A percentile compares a stretch with the other conserved stretches of the same genome.
Conservation (phyloP, 2,888 invertebrate genomes). For the Himalopsyche japonica region DNA sequence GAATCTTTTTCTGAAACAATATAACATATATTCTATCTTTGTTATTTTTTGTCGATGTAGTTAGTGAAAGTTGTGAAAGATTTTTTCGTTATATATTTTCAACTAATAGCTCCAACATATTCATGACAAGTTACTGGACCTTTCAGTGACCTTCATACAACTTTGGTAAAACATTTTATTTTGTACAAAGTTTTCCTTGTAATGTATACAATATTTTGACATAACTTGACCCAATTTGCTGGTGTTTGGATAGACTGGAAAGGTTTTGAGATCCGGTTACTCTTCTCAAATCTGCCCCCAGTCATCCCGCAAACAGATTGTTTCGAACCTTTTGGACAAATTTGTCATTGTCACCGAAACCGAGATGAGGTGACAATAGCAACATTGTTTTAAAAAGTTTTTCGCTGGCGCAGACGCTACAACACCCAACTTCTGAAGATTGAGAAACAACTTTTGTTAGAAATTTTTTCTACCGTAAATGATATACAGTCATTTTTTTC, state of each 20-base stretch:
- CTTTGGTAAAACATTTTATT: background rate
- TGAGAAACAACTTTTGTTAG: background rate
- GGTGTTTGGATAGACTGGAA: background rate
- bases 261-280: background rate
- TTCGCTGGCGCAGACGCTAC: background rate
- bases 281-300: background rate
- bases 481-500: background rate
- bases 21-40: too few relatives aligned
- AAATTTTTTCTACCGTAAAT: background rate
- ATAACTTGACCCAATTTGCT: background rate
- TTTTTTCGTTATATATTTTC: too few relatives aligned
- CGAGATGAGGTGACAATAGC: slow-evolving; percentile 1
- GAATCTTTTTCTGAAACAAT: too few relatives aligned
- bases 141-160: background rate
- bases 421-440: background rate
- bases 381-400: background rate
- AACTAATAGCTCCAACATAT: too few relatives aligned
- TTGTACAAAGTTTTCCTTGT: background rate
- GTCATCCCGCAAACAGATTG: background rate
- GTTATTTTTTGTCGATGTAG: too few relatives aligned
- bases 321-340: slow-evolving; percentile 11
- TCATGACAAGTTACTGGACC: background rate
- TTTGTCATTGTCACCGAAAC: slow-evolving; percentile 15
- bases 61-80: too few relatives aligned
- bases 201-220: background rate